Conservation (phyloP, 2,797 vertebrate genomes). For the Platalea minor region DNA sequence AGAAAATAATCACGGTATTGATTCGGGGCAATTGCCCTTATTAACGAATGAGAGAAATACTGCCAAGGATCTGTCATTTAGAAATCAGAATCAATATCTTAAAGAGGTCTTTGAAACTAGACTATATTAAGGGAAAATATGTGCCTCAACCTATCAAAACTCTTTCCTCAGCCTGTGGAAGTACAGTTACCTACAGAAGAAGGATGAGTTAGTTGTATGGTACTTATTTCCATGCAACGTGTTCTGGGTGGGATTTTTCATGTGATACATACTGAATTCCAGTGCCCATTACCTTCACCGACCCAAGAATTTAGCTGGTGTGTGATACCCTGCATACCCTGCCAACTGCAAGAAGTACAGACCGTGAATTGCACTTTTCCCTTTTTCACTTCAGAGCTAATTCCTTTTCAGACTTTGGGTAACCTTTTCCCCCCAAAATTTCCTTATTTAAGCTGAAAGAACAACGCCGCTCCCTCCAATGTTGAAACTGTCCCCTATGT, state of each 20-base stretch:
- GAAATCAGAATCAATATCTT: constrained; percentile 8
- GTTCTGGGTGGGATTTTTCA: neutral
- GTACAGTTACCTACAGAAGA: neutral
- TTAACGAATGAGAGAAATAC: neutral
- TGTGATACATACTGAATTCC: neutral
- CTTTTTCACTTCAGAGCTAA: neutral
- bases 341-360: neutral
- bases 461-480: neutral
- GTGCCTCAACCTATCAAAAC: neutral
- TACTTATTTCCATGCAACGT: neutral
- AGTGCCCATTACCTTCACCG: neutral
- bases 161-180: neutral
- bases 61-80: neutral
- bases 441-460: neutral
- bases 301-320: neutral
- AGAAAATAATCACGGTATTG: neutral
- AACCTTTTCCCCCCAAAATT: neutral
- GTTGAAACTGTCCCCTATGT: neutral
- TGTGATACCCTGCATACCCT: neutral
- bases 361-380: neutral
- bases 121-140: neutral
- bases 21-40: neutral
- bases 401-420: neutral
- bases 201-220: neutral
- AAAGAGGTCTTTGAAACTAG: neutral